phyloP scores from a whole-genome alignment of 2,888 invertebrate genomes.

The Cephus pygmeus region DNA sequence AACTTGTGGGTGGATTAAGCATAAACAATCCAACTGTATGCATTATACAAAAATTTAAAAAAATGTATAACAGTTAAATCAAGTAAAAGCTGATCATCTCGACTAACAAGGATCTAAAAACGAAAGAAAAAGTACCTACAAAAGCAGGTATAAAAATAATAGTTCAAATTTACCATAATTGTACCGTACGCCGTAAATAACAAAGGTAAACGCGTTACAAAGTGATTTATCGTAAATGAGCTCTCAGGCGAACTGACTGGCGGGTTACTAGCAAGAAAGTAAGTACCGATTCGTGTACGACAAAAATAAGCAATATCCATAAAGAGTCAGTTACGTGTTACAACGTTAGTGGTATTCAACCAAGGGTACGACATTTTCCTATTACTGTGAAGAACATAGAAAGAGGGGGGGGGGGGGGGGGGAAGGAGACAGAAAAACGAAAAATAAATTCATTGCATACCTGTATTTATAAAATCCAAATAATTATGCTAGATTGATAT shows the following conservation, averaged over 20 bases:
- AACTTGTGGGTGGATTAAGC: neutral
- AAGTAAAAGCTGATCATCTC: neutral
- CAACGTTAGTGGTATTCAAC: neutral
- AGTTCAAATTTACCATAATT: neutral
- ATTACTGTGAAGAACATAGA: neutral
- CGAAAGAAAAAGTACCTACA: neutral
- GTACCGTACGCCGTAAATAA: neutral
- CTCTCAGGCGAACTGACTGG: neutral
- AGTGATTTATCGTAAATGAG: neutral
- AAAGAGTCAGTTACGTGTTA: neutral
- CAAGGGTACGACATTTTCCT: neutral
- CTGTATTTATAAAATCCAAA: neutral
- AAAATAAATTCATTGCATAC: neutral
- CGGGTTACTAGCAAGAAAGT: neutral
- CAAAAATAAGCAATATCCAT: neutral
- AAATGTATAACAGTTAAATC: neutral
- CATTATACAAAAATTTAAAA: neutral
- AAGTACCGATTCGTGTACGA: neutral
- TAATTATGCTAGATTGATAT: neutral
- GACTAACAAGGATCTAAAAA: neutral
- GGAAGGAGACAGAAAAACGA: neutral
- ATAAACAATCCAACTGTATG: neutral
- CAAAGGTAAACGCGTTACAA: neutral
- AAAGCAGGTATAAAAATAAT: neutral
- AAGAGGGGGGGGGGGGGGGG: neutral